Evolutionary conservation across 2,888 invertebrate genomes (phyloP), one percentile per base, ranked within the genome.

Genomic region (Lysandra coridon): DNA sequence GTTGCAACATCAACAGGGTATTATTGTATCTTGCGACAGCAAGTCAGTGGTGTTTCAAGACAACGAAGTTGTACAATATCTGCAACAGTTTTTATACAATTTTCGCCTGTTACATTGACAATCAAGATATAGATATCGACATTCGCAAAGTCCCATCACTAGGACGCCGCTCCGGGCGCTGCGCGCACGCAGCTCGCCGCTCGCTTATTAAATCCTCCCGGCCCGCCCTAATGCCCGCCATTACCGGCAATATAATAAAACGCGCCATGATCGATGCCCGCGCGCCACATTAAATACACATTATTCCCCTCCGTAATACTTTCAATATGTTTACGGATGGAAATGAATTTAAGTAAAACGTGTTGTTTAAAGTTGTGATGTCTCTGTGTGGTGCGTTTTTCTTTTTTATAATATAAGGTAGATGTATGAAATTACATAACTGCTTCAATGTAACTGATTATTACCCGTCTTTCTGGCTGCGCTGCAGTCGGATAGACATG

Each of bases 161-260:
- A 86, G 23, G 81, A 82, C 84, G 90, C 92, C 7, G 40, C 40
- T 40, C 91, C 83, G 87, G 83, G 88, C 88, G 17, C 57, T 17
- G 57, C 57, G 89, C 89, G 87, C 87, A 88, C 89, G 89, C 90
- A 86, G 83, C 83, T 83, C 87, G 87, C 90, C 91, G 93, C 90
- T 89, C 90, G 89, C 89, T 92, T 92, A 94, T 94, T 94, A 93
- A 93, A 92, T 91, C 91, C 91, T 88, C 86, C 89, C 88, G 90
- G 86, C 89, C 92, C 94, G 90, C 94, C 94, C 90, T 94, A 93
- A 94, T 94, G 88, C 89, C 90, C 83, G 86, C 90, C 88, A 93
- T 93, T 93, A 94, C 89, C 86, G 89, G 90, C 89, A 89, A 91
- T 93, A 92, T 92, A 92, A 92, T 93, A 92, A 92, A 92, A 90